Evolutionary conservation across 2,888 invertebrate species (phyloP).

Genomic region (Phanerotoma sp.): DNA sequence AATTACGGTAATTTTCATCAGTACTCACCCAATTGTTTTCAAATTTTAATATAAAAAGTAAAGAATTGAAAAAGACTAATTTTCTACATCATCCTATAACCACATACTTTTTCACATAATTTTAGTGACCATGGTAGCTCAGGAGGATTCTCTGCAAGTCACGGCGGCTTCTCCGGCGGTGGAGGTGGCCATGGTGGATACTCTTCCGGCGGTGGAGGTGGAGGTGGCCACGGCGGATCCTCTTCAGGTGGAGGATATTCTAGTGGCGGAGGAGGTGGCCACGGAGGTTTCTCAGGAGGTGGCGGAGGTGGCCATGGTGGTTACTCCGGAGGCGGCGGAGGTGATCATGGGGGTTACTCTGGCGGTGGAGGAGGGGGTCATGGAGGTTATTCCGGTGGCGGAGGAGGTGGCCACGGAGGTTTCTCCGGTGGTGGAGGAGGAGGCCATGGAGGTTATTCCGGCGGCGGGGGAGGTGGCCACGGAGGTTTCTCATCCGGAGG

Average conservation of each 20-base stretch:
- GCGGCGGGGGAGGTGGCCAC: no score
- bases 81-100: no score
- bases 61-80: no score
- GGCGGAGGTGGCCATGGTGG: conserved; percentile 24
- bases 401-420: conserved; percentile 18
- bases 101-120: conserved; percentile 10
- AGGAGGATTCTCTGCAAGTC: conserved; percentile 13
- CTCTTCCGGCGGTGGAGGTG: neutral
- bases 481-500: conserved; percentile 39
- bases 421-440: conserved; percentile 32
- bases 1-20: no score
- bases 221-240: conserved; percentile 14
- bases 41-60: no score
- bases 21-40: no score
- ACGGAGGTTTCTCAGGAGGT: conserved; percentile 27
- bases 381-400: conserved; percentile 19
- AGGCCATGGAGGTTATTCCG: conserved; percentile 17
- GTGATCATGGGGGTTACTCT: conserved; percentile 12
- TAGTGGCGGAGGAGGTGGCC: no score
- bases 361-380: conserved; percentile 32
- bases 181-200: conserved; percentile 17
- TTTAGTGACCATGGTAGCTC: conserved; percentile 40
- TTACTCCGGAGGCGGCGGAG: conserved; percentile 6
- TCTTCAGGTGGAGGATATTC: conserved; percentile 33
- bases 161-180: no score